Conservation (phyloP, 2,888 invertebrate species). For the Troides aeacus region DNA sequence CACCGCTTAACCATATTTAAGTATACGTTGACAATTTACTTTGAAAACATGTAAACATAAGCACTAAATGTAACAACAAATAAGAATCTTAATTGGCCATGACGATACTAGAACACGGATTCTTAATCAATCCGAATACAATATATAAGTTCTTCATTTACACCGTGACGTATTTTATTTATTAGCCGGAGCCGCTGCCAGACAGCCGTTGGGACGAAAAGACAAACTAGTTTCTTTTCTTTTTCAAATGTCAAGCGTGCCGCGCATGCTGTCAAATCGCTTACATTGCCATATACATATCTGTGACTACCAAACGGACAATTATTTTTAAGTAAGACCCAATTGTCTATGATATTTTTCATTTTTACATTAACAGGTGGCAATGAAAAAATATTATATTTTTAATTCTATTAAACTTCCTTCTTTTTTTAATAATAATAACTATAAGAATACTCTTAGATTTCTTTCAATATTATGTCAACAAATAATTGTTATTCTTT, state of each 20-base stretch:
- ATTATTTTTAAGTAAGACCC: slow-evolving; percentile 24
- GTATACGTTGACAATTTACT: slow-evolving; percentile 43
- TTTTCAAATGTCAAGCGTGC: slow-evolving; percentile 33
- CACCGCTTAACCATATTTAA: slow-evolving; percentile 43
- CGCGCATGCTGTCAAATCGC: slow-evolving; percentile 30
- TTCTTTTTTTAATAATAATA: too few relatives aligned
- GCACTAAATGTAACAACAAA: slow-evolving; percentile 63
- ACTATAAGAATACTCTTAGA: too few relatives aligned
- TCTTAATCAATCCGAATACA: slow-evolving; percentile 48
- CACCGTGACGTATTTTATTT: slow-evolving; percentile 58
- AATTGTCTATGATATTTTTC: slow-evolving; percentile 28
- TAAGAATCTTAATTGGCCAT: slow-evolving; percentile 48
- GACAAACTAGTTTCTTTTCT: slow-evolving; percentile 52
- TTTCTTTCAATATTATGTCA: too few relatives aligned
- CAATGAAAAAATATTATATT: not conserved
- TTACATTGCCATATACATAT: slow-evolving; percentile 29
- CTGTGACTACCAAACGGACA: not conserved
- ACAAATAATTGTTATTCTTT: too few relatives aligned
- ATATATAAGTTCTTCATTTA: slow-evolving; percentile 54
- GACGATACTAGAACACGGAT: slow-evolving; percentile 55
- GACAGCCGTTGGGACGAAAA: slow-evolving; percentile 50
- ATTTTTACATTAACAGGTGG: not conserved
- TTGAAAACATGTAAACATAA: slow-evolving; percentile 64
- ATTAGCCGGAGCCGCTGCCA: slow-evolving; percentile 41
- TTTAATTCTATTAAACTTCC: too few relatives aligned